These are phyloP conservation scores for Rutilus rutilus DNA, from an alignment of 2,113 vertebrate species.

Conservation along the genomic window DNA sequence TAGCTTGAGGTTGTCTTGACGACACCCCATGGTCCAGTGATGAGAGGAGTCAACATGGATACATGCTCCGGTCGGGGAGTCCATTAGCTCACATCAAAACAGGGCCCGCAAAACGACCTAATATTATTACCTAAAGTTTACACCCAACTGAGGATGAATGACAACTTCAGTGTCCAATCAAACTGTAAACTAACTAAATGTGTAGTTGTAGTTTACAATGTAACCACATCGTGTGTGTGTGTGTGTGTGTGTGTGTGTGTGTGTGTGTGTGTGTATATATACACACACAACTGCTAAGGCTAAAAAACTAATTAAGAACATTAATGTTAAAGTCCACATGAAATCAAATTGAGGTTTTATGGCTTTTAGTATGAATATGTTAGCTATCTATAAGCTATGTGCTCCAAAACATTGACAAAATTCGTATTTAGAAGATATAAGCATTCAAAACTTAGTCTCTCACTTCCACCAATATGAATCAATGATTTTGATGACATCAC, in stretches of 20 bases:
- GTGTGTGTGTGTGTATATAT: not conserved
- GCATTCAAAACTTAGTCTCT: too few relatives aligned
- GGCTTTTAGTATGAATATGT: too few relatives aligned
- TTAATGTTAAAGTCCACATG: too few relatives aligned
- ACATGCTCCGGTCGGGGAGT: slow-evolving; percentile 66
- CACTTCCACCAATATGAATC: too few relatives aligned
- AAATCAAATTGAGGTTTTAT: too few relatives aligned
- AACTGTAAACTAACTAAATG: slow-evolving; percentile 6
- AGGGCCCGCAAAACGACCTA: not conserved
- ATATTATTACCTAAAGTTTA: slow-evolving; percentile 13
- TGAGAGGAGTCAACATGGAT: slow-evolving; percentile 63
- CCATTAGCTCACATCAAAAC: slow-evolving; percentile 66
- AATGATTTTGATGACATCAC: too few relatives aligned
- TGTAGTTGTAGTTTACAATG: slow-evolving; percentile 54
- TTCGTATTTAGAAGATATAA: too few relatives aligned
- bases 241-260: not conserved
- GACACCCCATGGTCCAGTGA: slow-evolving; percentile 67
- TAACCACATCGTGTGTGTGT: not conserved
- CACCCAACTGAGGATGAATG: not conserved
- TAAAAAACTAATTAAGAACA: too few relatives aligned
- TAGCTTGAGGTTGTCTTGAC: slow-evolving; percentile 75
- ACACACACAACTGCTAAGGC: too few relatives aligned
- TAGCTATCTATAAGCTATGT: too few relatives aligned
- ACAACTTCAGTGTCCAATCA: not conserved
- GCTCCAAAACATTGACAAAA: too few relatives aligned